Base-by-base conservation (phyloP, 2,113 vertebrate genomes). In the Bungarus multicinctus region DNA sequence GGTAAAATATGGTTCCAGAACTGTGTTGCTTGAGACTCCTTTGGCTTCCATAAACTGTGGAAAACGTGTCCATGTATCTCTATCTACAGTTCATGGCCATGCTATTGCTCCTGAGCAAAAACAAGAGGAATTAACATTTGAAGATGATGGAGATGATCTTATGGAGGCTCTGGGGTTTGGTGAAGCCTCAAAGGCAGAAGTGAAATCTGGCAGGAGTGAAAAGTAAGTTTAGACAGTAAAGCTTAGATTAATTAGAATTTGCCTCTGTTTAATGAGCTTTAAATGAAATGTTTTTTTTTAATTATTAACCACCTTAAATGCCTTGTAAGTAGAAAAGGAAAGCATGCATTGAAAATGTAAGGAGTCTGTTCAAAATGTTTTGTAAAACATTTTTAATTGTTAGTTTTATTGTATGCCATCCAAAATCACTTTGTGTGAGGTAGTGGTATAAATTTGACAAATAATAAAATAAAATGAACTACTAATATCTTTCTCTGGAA, bases 151-250 rank as follows among this genome's bases (percentile, higher is more conserved):
- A 64, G 98, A 99, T 0, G 98, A 99, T 93, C 90, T 99, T 30
- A 98, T 99, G 96, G 97, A 98, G 10, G 94, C 97, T 0, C 96
- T 99, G 11, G 98, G 98, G 43, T 98, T 99, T 94, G 98, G 94
- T 23, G 95, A 97, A 14, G 93, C 95, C 90, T 96, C 95, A 0
- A 97, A 96, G 93, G 96, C 95, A 92, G 97, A 95, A 27, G 92
- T 87, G 91, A 96, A 92, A 92, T 95, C 64, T 53, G 93, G 87
- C 85, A 91, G 53, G 91, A 90, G 60, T 5, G 87, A 95, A 85
- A 94, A 95, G 97, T 98, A 96, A 98, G 97, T 6, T 50, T 39
- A 43, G 74, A 20, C 34, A 18, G 5, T 74, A 34, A 69, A 30
- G 30, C 64, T 34, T 69, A 74, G 18, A 81, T 81, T 81, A 3